Conservation (phyloP, 2,888 invertebrate species). For the Mimumesa dahlbomi region DNA sequence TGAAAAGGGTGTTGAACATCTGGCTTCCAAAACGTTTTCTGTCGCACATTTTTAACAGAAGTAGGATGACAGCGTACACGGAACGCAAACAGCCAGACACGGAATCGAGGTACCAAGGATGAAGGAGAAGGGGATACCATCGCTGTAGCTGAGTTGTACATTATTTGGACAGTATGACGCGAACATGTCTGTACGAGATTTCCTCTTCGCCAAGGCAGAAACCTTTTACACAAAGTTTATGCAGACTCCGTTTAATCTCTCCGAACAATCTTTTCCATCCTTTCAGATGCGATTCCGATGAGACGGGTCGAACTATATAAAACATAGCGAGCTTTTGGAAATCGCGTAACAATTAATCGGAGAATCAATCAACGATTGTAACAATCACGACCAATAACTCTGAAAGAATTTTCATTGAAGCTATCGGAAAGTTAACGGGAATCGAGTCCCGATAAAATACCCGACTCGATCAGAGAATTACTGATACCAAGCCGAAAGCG, state of each 20-base stretch:
- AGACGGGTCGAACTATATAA: too few species aligned
- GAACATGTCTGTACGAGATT: slow-evolving; percentile 9
- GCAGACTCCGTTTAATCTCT: not conserved
- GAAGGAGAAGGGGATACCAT: slow-evolving; percentile 3
- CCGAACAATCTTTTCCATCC: not conserved
- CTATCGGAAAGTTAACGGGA: too few species aligned
- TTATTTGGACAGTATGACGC: slow-evolving; percentile 32
- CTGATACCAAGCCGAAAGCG: too few species aligned
- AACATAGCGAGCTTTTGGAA: too few species aligned
- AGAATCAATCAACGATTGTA: too few species aligned
- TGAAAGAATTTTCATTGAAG: too few species aligned
- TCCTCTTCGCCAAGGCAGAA: slow-evolving; percentile 4
- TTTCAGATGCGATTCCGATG: too few species aligned
- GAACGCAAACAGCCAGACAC: slow-evolving; percentile 15
- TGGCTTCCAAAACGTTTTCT: slow-evolving; percentile 9
- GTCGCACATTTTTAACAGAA: slow-evolving; percentile 16
- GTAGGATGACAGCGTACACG: slow-evolving; percentile 18
- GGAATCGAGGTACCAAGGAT: not conserved
- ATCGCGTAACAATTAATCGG: too few species aligned
- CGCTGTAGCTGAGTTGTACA: slow-evolving; percentile 9
- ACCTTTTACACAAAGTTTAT: slow-evolving; percentile 1
- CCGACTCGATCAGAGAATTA: too few species aligned
- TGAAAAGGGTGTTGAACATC: not conserved
- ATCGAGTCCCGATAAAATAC: too few species aligned
- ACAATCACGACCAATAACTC: too few species aligned